Percentiles rank a stretch among this genome's conserved stretches.
Conservation (phyloP, 2,113 vertebrate genomes). For the Callaeas wilsoni region DNA sequence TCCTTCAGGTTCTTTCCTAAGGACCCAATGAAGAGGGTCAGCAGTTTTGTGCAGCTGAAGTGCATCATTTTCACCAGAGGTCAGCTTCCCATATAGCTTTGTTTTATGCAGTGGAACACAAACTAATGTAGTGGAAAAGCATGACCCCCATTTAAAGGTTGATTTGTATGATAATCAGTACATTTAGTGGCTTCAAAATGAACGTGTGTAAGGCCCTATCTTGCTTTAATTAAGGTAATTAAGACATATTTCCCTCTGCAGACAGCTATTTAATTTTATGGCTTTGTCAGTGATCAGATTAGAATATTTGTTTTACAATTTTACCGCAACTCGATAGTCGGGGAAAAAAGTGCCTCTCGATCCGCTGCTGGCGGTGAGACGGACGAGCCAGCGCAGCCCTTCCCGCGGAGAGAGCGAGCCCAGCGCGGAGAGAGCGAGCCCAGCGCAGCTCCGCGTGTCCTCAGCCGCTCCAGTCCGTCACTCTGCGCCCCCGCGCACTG, state of each 20-base stretch:
- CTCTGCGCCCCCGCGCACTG: neutral
- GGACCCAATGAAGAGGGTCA: constrained; percentile 11
- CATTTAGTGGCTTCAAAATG: constrained; percentile 43
- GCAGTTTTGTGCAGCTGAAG: neutral
- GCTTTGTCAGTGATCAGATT: constrained; percentile 49
- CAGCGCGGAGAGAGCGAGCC: neutral
- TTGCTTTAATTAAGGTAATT: constrained; percentile 69
- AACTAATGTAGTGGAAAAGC: constrained; percentile 57
- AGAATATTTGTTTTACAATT: constrained; percentile 55
- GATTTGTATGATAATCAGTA: constrained; percentile 55
- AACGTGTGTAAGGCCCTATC: constrained; percentile 14
- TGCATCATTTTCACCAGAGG: constrained; percentile 15
- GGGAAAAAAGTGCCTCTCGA: neutral
- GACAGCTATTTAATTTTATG: constrained; percentile 65
- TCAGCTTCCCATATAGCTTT: constrained; percentile 22
- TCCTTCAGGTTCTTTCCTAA: constrained; percentile 10
- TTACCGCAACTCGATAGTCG: neutral
- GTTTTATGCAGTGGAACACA: constrained; percentile 45
- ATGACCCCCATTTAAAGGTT: constrained; percentile 55
- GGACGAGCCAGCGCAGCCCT: neutral
- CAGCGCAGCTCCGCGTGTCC: neutral
- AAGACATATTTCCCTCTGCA: constrained; percentile 60
- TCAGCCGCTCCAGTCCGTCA: accelerated
- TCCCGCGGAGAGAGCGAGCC: neutral
- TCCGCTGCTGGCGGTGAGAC: neutral